Evolutionary conservation across 2,113 vertebrate genomes (phyloP).

Genomic region (Mirounga angustirostris): DNA sequence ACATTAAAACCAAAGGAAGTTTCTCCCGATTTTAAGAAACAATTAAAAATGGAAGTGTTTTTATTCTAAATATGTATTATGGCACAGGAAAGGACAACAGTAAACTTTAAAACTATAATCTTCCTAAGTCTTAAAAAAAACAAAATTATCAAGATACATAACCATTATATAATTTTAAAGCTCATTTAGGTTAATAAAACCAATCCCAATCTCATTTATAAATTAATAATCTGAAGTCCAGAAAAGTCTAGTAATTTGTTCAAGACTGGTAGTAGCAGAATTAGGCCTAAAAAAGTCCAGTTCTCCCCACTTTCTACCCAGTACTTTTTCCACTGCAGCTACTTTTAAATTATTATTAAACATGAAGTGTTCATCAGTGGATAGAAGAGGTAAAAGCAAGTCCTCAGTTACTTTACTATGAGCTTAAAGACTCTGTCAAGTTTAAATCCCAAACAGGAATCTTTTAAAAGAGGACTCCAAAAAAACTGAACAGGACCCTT

Average conservation of each 20-base stretch:
- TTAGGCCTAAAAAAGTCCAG: background rate
- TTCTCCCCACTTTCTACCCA: background rate
- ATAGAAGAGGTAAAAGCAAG: background rate
- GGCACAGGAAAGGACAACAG: background rate
- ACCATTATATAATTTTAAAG: conserved; percentile 3
- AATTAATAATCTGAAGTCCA: background rate
- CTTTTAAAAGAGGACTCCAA: background rate
- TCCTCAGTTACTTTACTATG: background rate
- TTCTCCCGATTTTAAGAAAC: conserved; percentile 17
- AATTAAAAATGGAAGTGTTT: conserved; percentile 13
- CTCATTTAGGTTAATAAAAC: background rate
- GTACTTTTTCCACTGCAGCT: background rate
- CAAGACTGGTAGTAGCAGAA: background rate
- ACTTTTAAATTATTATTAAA: conserved; percentile 6
- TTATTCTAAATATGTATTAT: background rate
- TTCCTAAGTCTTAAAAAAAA: conserved; percentile 31
- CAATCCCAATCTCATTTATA: background rate
- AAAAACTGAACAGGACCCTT: background rate
- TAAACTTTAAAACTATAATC: conserved; percentile 12
- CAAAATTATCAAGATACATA: background rate
- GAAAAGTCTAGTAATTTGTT: conserved; percentile 29
- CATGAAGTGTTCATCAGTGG: background rate
- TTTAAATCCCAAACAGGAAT: conserved; percentile 38
- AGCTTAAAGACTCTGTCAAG: background rate
- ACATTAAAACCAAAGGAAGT: conserved; percentile 30